Base-by-base conservation (phyloP, 1,140 invertebrate genomes). In the Spodoptera litura region DNA sequence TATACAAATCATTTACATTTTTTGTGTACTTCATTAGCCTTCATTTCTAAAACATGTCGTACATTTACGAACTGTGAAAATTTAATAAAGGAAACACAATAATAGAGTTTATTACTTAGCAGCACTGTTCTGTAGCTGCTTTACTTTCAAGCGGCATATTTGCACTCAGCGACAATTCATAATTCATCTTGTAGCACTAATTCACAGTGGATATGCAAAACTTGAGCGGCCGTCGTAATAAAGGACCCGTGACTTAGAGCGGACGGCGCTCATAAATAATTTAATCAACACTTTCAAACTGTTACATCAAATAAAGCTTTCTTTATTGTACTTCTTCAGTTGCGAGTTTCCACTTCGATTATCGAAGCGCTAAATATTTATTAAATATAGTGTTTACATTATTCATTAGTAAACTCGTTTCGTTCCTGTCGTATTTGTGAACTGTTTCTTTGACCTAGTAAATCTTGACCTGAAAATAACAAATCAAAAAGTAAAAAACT, bases 201-300 rank as follows among this genome's bases (percentile, higher is more conserved):
- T 70, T 70, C 49, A 70, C 49, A 70, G 66, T 31, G 52, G 49
- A 27, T 53, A 51, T 70, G 66, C 66, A 13, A 27, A 70, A 52
- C 49, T 70, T 51, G 8, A 52, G 64, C 61, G 12, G 44, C 11
- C 52, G 52, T 3, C 52, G 49, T 70, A 53, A 70, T 53, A 53
- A 51, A 27, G 66, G 66, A 52, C 20, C 66, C 49, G 38, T 44
- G 20, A 66, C 15, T 66, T 25, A 31, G 44, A 52, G 64, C 49
- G 44, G 38, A 66, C 62, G 61, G 61, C 49, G 66, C 66, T 66
- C 66, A 70, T 70, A 52, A 70, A 70, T 70, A 31, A 53, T 70
- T 70, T 70, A 70, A 52, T 70, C 66, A 70, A 53, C 66, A 70
- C 25, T 70, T 70, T 52, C 13, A 53, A 70, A 70, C 25, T n/a